A percentile compares a stretch with the other conserved stretches of the same genome.
Conservation (phyloP, 2,797 vertebrate species). For the Gadopsis bispinosus region DNA sequence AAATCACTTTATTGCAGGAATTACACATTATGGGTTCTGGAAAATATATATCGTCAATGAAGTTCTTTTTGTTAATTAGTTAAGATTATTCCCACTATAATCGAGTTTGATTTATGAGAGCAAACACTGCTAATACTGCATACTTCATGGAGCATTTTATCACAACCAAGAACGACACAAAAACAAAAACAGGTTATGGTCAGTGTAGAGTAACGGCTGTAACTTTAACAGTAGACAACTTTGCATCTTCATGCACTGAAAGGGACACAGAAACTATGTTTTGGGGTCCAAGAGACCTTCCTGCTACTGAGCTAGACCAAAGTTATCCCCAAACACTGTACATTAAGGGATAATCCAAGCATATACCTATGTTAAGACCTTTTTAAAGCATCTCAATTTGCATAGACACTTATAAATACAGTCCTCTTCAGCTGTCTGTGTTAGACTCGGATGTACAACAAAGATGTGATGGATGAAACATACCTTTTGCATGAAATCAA, state of each 20-base stretch:
- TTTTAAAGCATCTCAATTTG: constrained; percentile 33
- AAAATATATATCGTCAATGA: constrained; percentile 56
- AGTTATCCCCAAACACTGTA: constrained; percentile 19
- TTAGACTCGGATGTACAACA: constrained; percentile 24
- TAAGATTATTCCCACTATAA: constrained; percentile 42
- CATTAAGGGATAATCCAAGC: constrained; percentile 9
- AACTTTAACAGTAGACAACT: constrained; percentile 18
- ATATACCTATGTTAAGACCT: constrained; percentile 20
- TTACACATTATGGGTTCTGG: constrained; percentile 72
- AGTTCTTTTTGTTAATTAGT: constrained; percentile 58
- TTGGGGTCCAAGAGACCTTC: constrained; percentile 2
- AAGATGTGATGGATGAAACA: constrained; percentile 1
- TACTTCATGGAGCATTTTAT: constrained; percentile 45
- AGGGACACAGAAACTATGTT: not conserved
- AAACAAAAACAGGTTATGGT: constrained; percentile 39
- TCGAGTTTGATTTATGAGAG: constrained; percentile 41
- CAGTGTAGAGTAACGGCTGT: constrained; percentile 33
- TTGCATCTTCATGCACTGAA: constrained; percentile 28
- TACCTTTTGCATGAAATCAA: constrained; percentile 22
- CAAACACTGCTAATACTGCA: constrained; percentile 51
- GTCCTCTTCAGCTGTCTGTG: constrained; percentile 23
- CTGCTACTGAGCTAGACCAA: not conserved
- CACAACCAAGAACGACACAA: constrained; percentile 38
- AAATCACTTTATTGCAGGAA: constrained; percentile 83
- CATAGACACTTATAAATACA: constrained; percentile 34